Evolutionary conservation across 1,140 invertebrate species (phyloP).

Genomic region (Hylyphantes graminicola): DNA sequence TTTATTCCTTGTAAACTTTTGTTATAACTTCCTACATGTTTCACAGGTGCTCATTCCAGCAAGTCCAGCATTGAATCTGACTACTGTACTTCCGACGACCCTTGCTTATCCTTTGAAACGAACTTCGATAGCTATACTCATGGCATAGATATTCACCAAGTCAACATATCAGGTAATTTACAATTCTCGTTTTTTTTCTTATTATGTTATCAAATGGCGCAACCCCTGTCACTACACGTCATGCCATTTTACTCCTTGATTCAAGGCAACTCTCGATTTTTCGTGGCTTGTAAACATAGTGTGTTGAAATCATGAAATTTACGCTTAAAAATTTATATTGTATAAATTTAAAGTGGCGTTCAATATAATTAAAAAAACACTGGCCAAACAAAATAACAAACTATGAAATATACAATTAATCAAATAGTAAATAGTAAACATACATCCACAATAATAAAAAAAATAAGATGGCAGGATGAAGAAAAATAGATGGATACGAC

Average conservation of each 20-base stretch:
- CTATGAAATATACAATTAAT: no score
- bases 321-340: no score
- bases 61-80: constrained; percentile 61
- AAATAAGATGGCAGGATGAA: no score
- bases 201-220: neutral
- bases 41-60: constrained; percentile 48
- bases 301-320: neutral
- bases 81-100: constrained; percentile 68
- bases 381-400: no score
- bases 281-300: neutral
- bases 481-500: no score
- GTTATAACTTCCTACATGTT: neutral
- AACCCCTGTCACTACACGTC: neutral
- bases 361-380: no score
- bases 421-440: no score
- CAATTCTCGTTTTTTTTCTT: neutral
- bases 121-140: constrained; percentile 76
- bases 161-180: constrained; percentile 68
- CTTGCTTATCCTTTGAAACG: constrained; percentile 76
- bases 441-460: no score
- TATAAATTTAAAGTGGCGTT: no score
- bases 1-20: no score
- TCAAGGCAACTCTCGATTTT: neutral
- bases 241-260: neutral
- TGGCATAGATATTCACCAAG: constrained; percentile 78